Conservation (phyloP, 2,113 vertebrate species). For the Myxocyprinus asiaticus region DNA sequence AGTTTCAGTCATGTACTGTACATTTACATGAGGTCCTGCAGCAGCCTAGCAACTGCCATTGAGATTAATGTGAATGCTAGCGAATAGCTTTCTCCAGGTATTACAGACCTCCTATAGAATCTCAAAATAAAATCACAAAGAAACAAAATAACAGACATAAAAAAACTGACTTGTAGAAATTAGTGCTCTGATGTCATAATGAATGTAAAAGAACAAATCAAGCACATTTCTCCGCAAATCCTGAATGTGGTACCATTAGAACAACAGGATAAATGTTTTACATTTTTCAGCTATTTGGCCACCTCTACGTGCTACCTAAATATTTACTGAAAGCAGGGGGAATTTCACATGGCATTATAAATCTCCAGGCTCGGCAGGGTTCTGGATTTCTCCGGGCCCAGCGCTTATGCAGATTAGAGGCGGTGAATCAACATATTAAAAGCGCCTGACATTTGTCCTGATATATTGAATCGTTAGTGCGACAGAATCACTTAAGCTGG, state of each 20-base stretch:
- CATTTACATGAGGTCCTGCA: too few relatives aligned
- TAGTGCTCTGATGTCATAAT: background rate
- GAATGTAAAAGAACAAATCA: background rate
- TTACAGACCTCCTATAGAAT: too few relatives aligned
- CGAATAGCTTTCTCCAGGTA: too few relatives aligned
- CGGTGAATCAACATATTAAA: slow-evolving; percentile 92
- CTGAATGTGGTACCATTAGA: background rate
- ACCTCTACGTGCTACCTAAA: slow-evolving; percentile 58
- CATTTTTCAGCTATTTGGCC: slow-evolving; percentile 30
- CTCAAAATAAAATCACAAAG: too few relatives aligned
- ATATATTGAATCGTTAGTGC: slow-evolving; percentile 92
- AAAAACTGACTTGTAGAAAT: too few relatives aligned
- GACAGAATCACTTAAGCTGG: slow-evolving; percentile 95
- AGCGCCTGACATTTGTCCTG: slow-evolving; percentile 91
- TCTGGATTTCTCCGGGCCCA: slow-evolving; percentile 59
- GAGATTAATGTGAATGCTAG: too few relatives aligned
- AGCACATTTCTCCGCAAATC: background rate
- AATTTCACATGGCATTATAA: slow-evolving; percentile 47
- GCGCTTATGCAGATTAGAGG: slow-evolving; percentile 88
- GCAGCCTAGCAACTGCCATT: too few relatives aligned
- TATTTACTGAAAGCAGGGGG: slow-evolving; percentile 61
- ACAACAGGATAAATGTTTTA: slow-evolving; percentile 33
- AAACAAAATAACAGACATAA: too few relatives aligned
- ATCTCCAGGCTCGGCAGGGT: slow-evolving; percentile 25
- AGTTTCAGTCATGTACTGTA: too few relatives aligned